phyloP scores from a whole-genome alignment of 1,140 invertebrate species.

The Akabosia matsudoensis region DNA sequence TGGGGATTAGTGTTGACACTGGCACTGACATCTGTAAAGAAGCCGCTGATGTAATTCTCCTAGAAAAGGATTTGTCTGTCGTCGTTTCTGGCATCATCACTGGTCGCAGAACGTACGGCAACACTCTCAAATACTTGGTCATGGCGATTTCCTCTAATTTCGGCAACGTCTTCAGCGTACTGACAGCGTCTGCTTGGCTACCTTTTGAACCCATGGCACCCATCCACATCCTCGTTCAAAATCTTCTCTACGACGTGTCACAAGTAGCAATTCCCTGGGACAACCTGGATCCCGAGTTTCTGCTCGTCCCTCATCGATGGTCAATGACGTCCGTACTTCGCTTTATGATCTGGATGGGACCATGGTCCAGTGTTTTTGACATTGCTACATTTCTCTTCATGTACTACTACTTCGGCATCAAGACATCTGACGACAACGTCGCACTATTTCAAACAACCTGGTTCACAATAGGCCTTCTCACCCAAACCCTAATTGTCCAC shows the following conservation, averaged over 20 bases:
- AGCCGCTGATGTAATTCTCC: slow-evolving; percentile 45
- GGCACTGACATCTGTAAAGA: slow-evolving; percentile 47
- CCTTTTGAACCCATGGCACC: slow-evolving; percentile 32
- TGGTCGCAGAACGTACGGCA: slow-evolving; percentile 32
- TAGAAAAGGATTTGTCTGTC: slow-evolving; percentile 40
- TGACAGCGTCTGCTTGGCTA: slow-evolving; percentile 31
- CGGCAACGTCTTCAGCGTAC: slow-evolving; percentile 33
- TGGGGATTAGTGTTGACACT: slow-evolving; percentile 45
- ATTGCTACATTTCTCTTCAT: slow-evolving; percentile 33
- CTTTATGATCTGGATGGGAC: slow-evolving; percentile 35
- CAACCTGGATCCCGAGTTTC: slow-evolving; percentile 35
- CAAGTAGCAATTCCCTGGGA: slow-evolving; percentile 39
- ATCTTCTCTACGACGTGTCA: slow-evolving; percentile 33
- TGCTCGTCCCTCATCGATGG: slow-evolving; percentile 31
- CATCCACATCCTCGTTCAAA: slow-evolving; percentile 28
- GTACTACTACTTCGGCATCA: slow-evolving; percentile 29
- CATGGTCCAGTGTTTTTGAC: slow-evolving; percentile 35
- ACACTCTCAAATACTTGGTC: slow-evolving; percentile 37
- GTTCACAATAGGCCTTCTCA: slow-evolving; percentile 35
- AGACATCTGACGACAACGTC: background rate
- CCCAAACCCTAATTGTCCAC: slow-evolving; percentile 37
- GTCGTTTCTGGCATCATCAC: slow-evolving; percentile 28
- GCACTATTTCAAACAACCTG: slow-evolving; percentile 32
- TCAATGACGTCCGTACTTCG: slow-evolving; percentile 32
- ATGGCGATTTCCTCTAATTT: slow-evolving; percentile 39